Conservation (phyloP, 2,797 vertebrate species). For the Mionectes olivaceus region DNA sequence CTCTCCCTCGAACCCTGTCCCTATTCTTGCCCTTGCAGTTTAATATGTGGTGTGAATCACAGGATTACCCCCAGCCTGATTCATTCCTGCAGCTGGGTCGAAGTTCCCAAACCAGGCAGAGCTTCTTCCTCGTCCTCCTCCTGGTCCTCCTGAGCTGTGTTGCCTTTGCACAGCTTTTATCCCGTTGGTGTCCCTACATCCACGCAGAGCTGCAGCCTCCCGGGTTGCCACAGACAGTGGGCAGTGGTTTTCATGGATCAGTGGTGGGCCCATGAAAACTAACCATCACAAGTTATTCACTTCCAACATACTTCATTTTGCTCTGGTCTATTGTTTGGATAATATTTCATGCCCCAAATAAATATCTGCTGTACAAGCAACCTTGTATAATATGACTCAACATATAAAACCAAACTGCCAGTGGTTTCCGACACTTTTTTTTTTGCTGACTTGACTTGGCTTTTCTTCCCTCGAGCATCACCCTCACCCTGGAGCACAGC, state of each 20-base stretch:
- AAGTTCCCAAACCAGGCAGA: neutral
- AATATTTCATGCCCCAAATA: neutral
- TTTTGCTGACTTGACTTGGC: accelerated
- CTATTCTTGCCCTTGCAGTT: neutral
- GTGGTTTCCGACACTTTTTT: accelerated
- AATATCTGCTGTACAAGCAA: neutral
- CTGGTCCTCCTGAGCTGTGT: neutral
- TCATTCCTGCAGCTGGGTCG: neutral
- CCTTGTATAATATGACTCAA: accelerated
- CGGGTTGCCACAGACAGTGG: accelerated
- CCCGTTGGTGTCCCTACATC: accelerated
- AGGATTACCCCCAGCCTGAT: neutral
- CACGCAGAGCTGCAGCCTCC: accelerated
- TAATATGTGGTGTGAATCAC: neutral
- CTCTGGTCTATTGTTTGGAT: accelerated
- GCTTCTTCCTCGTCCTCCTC: neutral
- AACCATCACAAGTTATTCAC: neutral
- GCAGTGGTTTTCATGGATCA: neutral
- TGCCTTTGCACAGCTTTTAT: neutral
- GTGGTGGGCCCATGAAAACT: neutral
- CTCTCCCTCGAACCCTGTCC: neutral
- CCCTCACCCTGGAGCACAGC: accelerated
- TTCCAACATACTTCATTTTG: accelerated
- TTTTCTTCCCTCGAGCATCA: neutral
- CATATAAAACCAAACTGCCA: neutral